Conservation (phyloP, 30 jellyfish, hydroid and myxozoan genomes). For the Clytia hemisphaerica region DNA sequence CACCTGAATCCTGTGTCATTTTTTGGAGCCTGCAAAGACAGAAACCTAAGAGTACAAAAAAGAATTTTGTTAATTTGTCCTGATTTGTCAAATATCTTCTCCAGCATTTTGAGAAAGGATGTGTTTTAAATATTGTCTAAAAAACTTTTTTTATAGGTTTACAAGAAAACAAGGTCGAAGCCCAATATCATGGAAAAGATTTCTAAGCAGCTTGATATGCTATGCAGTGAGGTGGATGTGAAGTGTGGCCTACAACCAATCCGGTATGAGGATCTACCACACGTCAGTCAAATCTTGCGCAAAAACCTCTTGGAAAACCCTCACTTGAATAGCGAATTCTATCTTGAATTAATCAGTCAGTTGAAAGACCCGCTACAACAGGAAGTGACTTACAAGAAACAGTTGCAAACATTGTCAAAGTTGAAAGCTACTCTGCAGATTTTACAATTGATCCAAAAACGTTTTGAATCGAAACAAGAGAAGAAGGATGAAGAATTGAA, state of each 20-base stretch:
- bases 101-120: too few species aligned
- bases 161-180: conserved; percentile 30
- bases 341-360: conserved; percentile 30
- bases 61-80: too few species aligned
- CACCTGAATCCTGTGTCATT: too few species aligned
- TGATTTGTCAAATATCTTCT: too few species aligned
- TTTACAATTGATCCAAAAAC: conserved; percentile 31
- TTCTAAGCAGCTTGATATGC: conserved; percentile 15
- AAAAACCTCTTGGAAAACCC: conserved; percentile 32
- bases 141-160: conserved; percentile 10
- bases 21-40: too few species aligned
- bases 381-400: conserved; percentile 12
- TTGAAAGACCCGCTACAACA: background rate
- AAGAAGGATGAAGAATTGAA: background rate
- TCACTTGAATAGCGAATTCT: conserved; percentile 27
- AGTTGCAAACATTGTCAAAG: conserved; percentile 24
- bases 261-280: conserved; percentile 9
- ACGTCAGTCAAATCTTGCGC: conserved; percentile 16
- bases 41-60: too few species aligned
- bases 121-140: too few species aligned
- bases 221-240: conserved; percentile 16
- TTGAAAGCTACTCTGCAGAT: conserved; percentile 38
- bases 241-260: conserved; percentile 24
- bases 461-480: conserved; percentile 6
- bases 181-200: conserved; percentile 12